Base-by-base conservation (phyloP, 2,888 invertebrate species). In the Mesorhabditis belari region DNA sequence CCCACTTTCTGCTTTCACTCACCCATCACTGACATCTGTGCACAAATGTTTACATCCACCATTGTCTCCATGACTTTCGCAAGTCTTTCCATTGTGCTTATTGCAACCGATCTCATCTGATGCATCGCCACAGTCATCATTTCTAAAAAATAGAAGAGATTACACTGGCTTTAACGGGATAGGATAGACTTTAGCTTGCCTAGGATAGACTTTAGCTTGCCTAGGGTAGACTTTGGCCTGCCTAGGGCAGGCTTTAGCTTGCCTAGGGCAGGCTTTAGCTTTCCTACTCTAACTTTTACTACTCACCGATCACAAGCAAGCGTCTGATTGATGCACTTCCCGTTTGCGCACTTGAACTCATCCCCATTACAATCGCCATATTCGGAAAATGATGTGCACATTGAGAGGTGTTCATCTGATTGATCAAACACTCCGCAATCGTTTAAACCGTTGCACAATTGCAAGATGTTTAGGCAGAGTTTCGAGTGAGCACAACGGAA, bases 41-140 rank as follows among this genome's bases (percentile, higher is more conserved):
- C 96, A 98, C 79, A 89, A 90, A 81, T 98, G 95, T 4, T 92
- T 91, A 82, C 98, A 98, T 77, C 92, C 92, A 81, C 94, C 90
- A 62, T 90, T 87, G 81, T 92, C 91, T 0, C 90, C 87, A 55
- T 75, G 59, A 9, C 70, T 64, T 19, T 71, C 70, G 62, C 79
- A 79, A 19, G 73, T 73, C 28, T 74, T 75, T 27, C 73, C 75
- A 27, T 65, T 64, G 51, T 67, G 62, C 63, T 79, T 79, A 1
- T 95, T 95, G 80, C 93, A 93, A 0, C 89, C 86, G 0, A 93
- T 91, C 80, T 98, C 96, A 79, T 98, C 96, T 4, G 91, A 90
- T 9, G 73, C 73, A 58, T 81, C 81, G 21, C 77, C 79, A 64
- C 81, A 81, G 59, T 81, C 79, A 63, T 80, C 79, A 55, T 75